A percentile compares a stretch with the other conserved stretches of the same genome.
phyloP scores from a whole-genome alignment of 2,113 vertebrate species.

The Cathartes aura region DNA sequence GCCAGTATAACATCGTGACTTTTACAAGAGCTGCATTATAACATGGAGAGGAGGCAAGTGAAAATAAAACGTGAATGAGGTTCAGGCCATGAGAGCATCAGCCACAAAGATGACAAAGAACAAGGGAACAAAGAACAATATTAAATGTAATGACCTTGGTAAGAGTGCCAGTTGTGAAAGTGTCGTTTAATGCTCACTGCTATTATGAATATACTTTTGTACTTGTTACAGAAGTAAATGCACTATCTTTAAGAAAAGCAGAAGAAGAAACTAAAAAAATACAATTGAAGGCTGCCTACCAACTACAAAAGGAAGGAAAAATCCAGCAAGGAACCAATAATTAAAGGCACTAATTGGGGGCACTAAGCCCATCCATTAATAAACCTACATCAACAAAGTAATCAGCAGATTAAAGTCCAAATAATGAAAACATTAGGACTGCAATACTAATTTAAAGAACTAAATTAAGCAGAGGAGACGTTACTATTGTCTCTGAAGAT shows the following conservation, averaged over 20 bases:
- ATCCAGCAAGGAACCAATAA: conserved; percentile 30
- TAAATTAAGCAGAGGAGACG: not conserved
- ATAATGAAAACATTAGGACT: conserved; percentile 56
- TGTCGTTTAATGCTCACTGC: not conserved
- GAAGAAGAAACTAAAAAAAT: not conserved
- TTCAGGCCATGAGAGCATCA: not conserved
- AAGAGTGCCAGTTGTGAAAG: not conserved
- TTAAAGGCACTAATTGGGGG: conserved; percentile 45
- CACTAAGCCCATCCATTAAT: conserved; percentile 4
- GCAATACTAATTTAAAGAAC: conserved; percentile 12
- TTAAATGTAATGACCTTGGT: not conserved
- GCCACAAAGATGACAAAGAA: not conserved
- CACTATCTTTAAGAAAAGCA: not conserved
- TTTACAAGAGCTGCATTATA: not conserved
- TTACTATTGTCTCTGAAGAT: conserved; percentile 13
- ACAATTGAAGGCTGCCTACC: not conserved
- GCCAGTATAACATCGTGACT: not conserved
- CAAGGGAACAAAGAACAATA: not conserved
- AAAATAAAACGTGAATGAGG: not conserved
- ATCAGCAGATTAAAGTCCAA: conserved; percentile 36
- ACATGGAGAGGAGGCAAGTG: not conserved
- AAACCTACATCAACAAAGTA: not conserved
- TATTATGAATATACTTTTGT: not conserved
- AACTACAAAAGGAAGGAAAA: not conserved
- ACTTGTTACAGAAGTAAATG: not conserved